These are phyloP conservation scores for Plecturocebus donacophilus DNA, from an alignment of 2,113 vertebrate species.

Conservation along the genomic window DNA sequence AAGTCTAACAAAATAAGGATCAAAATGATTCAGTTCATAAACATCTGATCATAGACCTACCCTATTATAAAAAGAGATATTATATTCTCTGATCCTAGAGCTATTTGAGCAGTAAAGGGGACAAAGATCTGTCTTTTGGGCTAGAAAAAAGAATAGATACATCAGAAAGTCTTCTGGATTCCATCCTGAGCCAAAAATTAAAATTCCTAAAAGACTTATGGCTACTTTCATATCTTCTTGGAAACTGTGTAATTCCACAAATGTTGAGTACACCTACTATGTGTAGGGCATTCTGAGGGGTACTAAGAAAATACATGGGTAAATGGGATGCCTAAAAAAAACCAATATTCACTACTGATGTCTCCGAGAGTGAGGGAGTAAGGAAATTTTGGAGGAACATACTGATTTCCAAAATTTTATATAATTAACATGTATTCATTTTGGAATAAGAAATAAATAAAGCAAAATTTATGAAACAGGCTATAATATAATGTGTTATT, in stretches of 20 bases:
- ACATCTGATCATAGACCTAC: neutral
- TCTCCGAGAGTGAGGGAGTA: neutral
- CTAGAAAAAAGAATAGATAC: neutral
- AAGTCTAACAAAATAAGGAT: conserved; percentile 34
- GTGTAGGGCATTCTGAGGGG: neutral
- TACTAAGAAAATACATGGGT: neutral
- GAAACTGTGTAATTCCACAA: neutral
- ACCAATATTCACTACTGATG: neutral
- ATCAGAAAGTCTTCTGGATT: neutral
- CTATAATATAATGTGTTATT: neutral
- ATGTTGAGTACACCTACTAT: neutral
- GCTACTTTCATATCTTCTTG: neutral
- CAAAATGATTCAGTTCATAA: neutral
- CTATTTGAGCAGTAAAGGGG: conserved; percentile 8
- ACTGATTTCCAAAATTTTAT: neutral
- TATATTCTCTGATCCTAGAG: neutral
- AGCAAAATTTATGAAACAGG: neutral
- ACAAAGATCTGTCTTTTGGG: neutral
- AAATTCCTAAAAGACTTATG: neutral
- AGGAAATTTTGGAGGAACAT: neutral
- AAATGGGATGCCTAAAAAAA: neutral
- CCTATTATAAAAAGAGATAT: neutral
- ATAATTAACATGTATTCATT: neutral
- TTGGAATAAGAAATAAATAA: neutral
- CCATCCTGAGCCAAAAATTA: neutral